phyloP scores from a whole-genome alignment of 2,113 vertebrate species.

The Leucopsar rothschildi region DNA sequence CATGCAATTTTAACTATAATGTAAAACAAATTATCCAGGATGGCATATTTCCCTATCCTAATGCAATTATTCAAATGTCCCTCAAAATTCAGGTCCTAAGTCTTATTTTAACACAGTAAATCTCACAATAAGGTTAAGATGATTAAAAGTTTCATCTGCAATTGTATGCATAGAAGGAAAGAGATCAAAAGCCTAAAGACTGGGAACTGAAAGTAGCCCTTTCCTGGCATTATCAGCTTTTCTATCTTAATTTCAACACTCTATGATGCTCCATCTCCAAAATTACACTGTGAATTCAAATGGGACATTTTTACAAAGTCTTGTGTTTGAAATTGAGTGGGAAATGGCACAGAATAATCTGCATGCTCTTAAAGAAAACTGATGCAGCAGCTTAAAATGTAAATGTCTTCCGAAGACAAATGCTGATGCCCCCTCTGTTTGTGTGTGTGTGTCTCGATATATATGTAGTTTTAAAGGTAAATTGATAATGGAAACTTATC shows the following conservation, averaged over 20 bases:
- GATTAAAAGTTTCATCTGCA: constrained; percentile 19
- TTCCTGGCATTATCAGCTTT: not conserved
- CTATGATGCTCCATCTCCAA: not conserved
- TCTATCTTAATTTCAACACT: not conserved
- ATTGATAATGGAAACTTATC: not conserved
- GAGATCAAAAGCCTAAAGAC: not conserved
- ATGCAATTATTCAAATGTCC: not conserved
- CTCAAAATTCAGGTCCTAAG: constrained; percentile 13
- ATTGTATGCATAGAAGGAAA: not conserved
- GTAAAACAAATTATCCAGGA: constrained; percentile 15
- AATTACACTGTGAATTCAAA: not conserved
- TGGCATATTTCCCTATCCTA: not conserved
- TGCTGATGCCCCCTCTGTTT: not conserved
- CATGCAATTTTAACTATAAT: not conserved
- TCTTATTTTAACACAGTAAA: constrained; percentile 6
- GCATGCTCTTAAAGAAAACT: not conserved
- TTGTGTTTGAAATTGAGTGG: not conserved
- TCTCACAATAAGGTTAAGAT: not conserved
- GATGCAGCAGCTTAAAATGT: not conserved
- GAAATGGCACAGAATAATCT: not conserved
- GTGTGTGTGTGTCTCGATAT: no score
- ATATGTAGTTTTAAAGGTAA: not conserved
- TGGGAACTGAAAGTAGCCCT: not conserved
- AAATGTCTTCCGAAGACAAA: not conserved
- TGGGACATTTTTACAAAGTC: not conserved